Evolutionary conservation across 2,797 vertebrate species (phyloP).

Genomic region (Yasuhikotakia modesta): DNA sequence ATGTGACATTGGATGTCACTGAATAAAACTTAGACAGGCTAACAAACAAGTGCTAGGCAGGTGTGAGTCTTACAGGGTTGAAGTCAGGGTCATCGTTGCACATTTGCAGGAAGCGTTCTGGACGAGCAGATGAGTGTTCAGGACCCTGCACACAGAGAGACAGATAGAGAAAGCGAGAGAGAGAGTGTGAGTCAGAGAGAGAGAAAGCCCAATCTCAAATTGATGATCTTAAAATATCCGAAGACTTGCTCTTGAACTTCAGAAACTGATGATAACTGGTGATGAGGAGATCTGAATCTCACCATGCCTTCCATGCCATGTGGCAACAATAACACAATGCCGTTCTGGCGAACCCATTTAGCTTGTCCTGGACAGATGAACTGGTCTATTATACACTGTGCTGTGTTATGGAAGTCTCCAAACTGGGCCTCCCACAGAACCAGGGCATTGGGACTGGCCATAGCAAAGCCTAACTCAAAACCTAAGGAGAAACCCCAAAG

Average conservation of each 20-base stretch:
- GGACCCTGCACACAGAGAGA: conserved; percentile 75
- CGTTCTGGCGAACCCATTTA: conserved; percentile 85
- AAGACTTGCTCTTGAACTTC: too few relatives aligned
- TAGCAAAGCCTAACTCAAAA: conserved; percentile 83
- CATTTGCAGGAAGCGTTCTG: conserved; percentile 88
- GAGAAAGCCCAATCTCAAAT: not conserved
- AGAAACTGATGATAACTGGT: not conserved
- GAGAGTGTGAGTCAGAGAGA: conserved; percentile 24
- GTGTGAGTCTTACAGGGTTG: conserved; percentile 76
- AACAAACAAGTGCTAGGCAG: not conserved
- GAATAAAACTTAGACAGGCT: not conserved
- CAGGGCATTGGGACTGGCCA: conserved; percentile 82
- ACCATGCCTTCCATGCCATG: conserved; percentile 87
- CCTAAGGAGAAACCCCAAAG: conserved; percentile 62
- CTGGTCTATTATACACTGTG: conserved; percentile 85
- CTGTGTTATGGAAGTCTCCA: conserved; percentile 84
- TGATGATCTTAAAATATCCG: not conserved
- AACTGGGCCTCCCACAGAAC: conserved; percentile 86
- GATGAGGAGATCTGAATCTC: conserved; percentile 49
- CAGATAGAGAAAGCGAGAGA: not conserved
- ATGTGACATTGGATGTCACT: not conserved
- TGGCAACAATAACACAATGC: conserved; percentile 82
- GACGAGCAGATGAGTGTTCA: conserved; percentile 87
- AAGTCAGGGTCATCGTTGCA: conserved; percentile 87
- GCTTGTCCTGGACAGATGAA: conserved; percentile 84